A percentile compares a stretch with the other conserved stretches of the same genome.
These are phyloP conservation scores for Balaeniceps rex DNA, from an alignment of 2,113 vertebrate genomes.

Conservation along the genomic window DNA sequence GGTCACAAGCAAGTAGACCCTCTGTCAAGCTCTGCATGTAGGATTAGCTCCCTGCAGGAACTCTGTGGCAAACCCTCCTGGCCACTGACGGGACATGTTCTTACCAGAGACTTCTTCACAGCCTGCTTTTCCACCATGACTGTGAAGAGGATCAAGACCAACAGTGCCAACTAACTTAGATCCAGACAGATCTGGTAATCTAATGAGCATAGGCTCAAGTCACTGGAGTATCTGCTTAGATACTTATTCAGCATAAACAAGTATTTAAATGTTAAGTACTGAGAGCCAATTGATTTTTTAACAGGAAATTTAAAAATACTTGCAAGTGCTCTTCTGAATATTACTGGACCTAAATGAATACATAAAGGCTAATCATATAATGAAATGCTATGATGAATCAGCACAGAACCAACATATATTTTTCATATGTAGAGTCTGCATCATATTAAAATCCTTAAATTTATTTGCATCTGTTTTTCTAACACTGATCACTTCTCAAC, in stretches of 20 bases:
- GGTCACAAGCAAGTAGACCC: not conserved
- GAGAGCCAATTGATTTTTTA: not conserved
- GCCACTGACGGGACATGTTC: accelerated
- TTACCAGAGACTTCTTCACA: not conserved
- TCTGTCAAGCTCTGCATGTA: not conserved
- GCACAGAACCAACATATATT: not conserved
- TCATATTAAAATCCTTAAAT: not conserved
- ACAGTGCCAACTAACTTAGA: not conserved
- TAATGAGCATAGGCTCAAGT: not conserved
- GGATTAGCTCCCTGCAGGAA: not conserved
- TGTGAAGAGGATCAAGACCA: not conserved
- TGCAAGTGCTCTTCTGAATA: not conserved
- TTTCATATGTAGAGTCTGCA: not conserved
- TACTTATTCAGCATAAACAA: not conserved
- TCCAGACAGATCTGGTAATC: not conserved
- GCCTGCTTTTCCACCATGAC: not conserved
- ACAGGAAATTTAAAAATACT: not conserved
- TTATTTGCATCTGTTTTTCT: not conserved
- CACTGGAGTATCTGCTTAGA: not conserved
- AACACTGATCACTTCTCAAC: not conserved
- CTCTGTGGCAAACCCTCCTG: not conserved
- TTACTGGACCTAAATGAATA: not conserved
- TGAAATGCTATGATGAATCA: not conserved
- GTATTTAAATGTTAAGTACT: not conserved
- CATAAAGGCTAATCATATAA: not conserved